Percentiles rank a stretch among this genome's conserved stretches.
Conservation (phyloP, 1,140 invertebrate genomes). For the Myzus persicae region DNA sequence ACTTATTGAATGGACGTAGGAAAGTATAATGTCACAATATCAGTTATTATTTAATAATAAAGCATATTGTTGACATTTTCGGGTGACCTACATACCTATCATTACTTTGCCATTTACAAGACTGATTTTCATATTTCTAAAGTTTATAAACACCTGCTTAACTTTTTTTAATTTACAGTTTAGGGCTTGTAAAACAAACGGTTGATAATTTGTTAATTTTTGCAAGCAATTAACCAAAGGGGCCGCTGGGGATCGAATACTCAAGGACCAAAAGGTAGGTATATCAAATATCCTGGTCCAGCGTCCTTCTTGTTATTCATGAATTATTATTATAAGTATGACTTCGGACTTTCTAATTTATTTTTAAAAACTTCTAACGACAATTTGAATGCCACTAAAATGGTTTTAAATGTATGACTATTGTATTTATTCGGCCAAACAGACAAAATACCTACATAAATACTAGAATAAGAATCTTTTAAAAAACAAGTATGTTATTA, state of each 20-base stretch:
- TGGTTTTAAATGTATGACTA: neutral
- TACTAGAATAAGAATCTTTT: neutral
- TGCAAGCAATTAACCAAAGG: slow-evolving; percentile 24
- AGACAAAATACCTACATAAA: neutral
- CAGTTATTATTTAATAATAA: slow-evolving; percentile 43
- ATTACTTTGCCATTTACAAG: neutral
- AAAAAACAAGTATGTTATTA: neutral
- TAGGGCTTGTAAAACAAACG: neutral
- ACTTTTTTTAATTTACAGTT: neutral
- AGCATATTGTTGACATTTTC: slow-evolving; percentile 35
- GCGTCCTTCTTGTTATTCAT: slow-evolving; percentile 31
- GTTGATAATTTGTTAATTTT: slow-evolving; percentile 1
- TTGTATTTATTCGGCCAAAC: neutral
- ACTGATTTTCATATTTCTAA: neutral
- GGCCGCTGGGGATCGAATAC: neutral
- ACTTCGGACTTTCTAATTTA: slow-evolving; percentile 39
- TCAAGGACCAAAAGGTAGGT: slow-evolving; percentile 8
- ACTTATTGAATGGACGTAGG: neutral
- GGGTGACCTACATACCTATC: slow-evolving; percentile 27
- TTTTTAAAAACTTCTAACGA: slow-evolving; percentile 49
- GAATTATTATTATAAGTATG: neutral
- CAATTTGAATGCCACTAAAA: slow-evolving; percentile 18
- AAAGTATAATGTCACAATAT: slow-evolving; percentile 38
- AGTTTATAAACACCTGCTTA: neutral
- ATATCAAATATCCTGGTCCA: slow-evolving; percentile 38